Percentiles rank a stretch among this genome's conserved stretches.
These are phyloP conservation scores for Monodelphis domestica DNA, from an alignment of 2,797 vertebrate species.

Conservation along the genomic window DNA sequence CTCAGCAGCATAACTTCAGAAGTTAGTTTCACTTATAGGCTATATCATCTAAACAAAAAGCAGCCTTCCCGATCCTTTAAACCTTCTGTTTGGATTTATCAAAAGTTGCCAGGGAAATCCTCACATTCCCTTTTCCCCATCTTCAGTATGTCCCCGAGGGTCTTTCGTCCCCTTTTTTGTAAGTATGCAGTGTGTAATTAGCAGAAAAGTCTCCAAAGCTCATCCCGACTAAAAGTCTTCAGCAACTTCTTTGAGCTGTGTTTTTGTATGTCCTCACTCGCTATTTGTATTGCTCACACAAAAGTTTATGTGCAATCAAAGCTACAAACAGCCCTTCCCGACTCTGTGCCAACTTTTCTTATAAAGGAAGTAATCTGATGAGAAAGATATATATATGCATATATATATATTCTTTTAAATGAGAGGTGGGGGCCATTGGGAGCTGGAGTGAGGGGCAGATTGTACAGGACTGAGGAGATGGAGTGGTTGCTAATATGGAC, in stretches of 20 bases:
- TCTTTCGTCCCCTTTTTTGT: slow-evolving; percentile 12
- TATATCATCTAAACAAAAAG: slow-evolving; percentile 68
- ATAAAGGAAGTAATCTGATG: neutral
- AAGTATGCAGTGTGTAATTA: neutral
- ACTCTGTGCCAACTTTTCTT: neutral
- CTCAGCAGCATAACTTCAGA: slow-evolving; percentile 53
- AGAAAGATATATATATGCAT: no score
- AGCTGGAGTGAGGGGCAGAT: neutral
- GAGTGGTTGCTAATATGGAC: neutral
- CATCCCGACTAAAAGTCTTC: neutral
- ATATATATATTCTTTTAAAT: no score
- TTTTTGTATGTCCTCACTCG: neutral
- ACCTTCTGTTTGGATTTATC: slow-evolving; percentile 62
- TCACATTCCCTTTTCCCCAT: neutral
- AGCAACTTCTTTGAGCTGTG: neutral
- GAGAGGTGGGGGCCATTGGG: no score
- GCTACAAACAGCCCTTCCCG: slow-evolving; percentile 37
- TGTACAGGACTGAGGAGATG: neutral
- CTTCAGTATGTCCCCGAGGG: slow-evolving; percentile 30
- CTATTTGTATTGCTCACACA: slow-evolving; percentile 6
- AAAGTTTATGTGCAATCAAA: slow-evolving; percentile 14
- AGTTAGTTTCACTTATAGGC: slow-evolving; percentile 55
- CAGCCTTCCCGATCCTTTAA: slow-evolving; percentile 58
- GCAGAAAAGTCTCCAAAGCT: neutral
- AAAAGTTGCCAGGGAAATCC: slow-evolving; percentile 64